Evolutionary conservation across 2,888 invertebrate genomes (phyloP).

Genomic region (Oligia strigilis): DNA sequence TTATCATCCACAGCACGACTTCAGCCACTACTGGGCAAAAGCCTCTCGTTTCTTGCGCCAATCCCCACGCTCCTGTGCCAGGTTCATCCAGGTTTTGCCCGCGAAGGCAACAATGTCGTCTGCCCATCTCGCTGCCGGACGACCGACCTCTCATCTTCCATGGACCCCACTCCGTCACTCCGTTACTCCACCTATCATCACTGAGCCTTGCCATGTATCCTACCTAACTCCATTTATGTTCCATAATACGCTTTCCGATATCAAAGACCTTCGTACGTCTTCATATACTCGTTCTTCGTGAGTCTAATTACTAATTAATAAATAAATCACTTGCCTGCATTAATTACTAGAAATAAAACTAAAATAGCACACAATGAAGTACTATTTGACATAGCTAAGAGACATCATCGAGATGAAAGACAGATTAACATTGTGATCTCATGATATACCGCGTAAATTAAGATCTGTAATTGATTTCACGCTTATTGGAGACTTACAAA

Average conservation of each 20-base stretch:
- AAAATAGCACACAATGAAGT: slow-evolving; percentile 30
- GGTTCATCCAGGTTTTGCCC: too few species aligned
- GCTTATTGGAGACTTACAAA: slow-evolving; percentile 27
- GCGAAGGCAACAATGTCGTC: too few species aligned
- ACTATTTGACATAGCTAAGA: slow-evolving; percentile 19
- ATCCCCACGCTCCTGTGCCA: too few species aligned
- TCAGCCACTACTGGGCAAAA: background rate
- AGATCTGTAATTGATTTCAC: slow-evolving; percentile 65
- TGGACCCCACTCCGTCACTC: too few species aligned
- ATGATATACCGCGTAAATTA: slow-evolving; percentile 47
- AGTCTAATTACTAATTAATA: background rate
- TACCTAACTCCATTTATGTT: too few species aligned
- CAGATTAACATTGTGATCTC: slow-evolving; percentile 2
- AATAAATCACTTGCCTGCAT: slow-evolving; percentile 46
- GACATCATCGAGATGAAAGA: slow-evolving; percentile 41
- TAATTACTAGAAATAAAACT: slow-evolving; percentile 24
- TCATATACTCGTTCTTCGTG: background rate
- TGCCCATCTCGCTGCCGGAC: too few species aligned
- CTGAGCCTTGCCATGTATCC: too few species aligned
- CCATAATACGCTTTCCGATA: too few species aligned
- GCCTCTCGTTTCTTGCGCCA: background rate
- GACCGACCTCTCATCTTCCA: too few species aligned
- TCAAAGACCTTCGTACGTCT: background rate
- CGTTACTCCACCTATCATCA: too few species aligned
- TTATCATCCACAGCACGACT: background rate